A percentile compares a stretch with the other conserved stretches of the same genome.
Conservation (phyloP, 2,113 vertebrate species). For the Phyllostomus discolor region DNA sequence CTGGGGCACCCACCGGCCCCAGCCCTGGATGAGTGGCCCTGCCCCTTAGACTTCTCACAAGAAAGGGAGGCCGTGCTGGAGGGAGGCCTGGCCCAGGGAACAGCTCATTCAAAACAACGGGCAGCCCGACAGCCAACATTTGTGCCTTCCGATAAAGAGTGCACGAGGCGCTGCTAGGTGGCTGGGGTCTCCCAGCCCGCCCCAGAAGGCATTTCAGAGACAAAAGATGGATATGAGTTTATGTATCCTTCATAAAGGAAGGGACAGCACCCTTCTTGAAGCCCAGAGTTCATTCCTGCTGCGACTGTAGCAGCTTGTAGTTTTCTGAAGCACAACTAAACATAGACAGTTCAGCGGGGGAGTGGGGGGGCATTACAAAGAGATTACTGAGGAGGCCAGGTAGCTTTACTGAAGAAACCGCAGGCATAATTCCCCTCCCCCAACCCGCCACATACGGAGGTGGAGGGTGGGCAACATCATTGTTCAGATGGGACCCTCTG, state of each 20-base stretch:
- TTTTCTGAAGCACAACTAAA: slow-evolving; percentile 5
- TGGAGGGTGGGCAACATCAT: background rate
- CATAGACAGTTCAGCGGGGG: background rate
- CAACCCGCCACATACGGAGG: background rate
- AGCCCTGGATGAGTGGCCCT: too few species aligned
- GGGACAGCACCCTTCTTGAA: background rate
- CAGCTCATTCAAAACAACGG: background rate
- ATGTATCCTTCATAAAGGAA: too few species aligned
- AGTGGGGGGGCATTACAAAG: background rate
- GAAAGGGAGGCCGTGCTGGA: background rate
- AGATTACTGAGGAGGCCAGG: background rate
- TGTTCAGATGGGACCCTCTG: background rate
- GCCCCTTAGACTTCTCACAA: background rate
- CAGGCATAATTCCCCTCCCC: background rate
- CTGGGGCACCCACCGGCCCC: background rate
- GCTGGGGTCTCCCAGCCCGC: background rate
- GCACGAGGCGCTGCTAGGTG: background rate
- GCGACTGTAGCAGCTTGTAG: background rate
- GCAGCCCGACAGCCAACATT: background rate
- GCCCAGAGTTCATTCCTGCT: background rate
- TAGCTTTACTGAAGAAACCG: background rate
- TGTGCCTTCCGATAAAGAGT: background rate
- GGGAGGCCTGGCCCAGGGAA: background rate
- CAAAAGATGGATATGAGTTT: background rate
- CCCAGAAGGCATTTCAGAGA: background rate